Evolutionary conservation across 2,797 vertebrate species (phyloP).

Genomic region (Rhynchonycteris naso): DNA sequence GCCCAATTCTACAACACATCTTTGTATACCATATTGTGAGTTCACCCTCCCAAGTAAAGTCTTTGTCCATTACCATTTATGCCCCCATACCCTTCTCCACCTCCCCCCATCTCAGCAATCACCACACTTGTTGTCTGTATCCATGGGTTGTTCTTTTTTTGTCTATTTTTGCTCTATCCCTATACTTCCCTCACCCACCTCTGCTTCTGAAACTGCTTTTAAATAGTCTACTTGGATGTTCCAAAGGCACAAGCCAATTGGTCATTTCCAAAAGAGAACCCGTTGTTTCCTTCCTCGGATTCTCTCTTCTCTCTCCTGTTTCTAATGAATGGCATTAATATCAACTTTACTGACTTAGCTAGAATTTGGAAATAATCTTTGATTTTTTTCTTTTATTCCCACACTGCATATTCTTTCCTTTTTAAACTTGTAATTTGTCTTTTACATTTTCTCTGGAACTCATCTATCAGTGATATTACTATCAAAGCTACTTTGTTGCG

Average conservation of each 20-base stretch:
- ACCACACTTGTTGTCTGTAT: no score
- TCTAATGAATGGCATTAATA: background rate
- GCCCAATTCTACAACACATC: no score
- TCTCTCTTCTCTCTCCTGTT: background rate
- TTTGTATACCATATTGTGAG: no score
- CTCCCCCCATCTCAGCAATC: no score
- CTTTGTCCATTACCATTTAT: no score
- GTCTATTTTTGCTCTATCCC: no score
- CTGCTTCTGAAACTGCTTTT: background rate
- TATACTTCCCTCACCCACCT: no score
- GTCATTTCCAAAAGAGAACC: background rate
- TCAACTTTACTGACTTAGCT: background rate
- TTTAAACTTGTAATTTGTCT: background rate
- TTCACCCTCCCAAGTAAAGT: no score
- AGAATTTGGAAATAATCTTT: constrained; percentile 18
- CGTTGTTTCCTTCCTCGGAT: background rate
- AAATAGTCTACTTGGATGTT: constrained; percentile 17
- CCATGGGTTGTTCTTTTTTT: no score
- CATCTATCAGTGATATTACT: background rate
- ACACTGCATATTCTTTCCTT: background rate
- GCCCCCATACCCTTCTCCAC: no score
- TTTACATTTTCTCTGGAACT: constrained; percentile 22
- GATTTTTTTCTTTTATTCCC: background rate
- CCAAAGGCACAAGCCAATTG: background rate
- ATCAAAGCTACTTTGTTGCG: background rate